Percentiles rank a stretch among this genome's conserved stretches.
These are phyloP conservation scores for Tenthredo mesomela DNA, from an alignment of 2,888 invertebrate species.

Conservation along the genomic window DNA sequence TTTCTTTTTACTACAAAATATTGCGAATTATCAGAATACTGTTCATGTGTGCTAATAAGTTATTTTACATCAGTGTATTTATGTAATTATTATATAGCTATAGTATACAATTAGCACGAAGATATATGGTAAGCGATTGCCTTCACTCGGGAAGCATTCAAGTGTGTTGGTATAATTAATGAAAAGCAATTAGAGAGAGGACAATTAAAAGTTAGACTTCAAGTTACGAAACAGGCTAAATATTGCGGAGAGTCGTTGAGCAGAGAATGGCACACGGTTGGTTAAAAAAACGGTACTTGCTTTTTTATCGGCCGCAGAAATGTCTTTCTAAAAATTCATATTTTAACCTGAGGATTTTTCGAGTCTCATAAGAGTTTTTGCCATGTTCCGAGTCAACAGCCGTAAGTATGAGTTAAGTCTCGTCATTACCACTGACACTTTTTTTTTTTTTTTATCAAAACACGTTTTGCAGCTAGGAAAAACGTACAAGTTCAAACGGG, in stretches of 20 bases:
- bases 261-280: background rate
- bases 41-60: background rate
- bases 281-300: constrained; percentile 27
- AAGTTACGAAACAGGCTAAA: background rate
- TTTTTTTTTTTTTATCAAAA: constrained; percentile 5
- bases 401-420: background rate
- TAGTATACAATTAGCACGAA: constrained; percentile 34
- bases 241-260: background rate
- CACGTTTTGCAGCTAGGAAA: constrained; percentile 5
- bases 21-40: background rate
- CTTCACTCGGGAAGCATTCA: constrained; percentile 1
- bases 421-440: constrained; percentile 39
- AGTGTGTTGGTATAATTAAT: constrained; percentile 32
- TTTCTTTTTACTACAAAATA: background rate
- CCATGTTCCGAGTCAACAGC: background rate
- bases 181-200: constrained; percentile 29
- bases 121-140: constrained; percentile 28
- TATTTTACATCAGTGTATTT: constrained; percentile 25
- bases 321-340: background rate
- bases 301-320: background rate
- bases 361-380: background rate
- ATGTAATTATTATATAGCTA: constrained; percentile 31
- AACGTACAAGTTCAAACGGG: constrained; percentile 21
- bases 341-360: background rate
- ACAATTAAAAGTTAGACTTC: background rate